Conservation (phyloP, 30 jellyfish, hydroid and myxozoan species). For the Cassiopea xamachana region DNA sequence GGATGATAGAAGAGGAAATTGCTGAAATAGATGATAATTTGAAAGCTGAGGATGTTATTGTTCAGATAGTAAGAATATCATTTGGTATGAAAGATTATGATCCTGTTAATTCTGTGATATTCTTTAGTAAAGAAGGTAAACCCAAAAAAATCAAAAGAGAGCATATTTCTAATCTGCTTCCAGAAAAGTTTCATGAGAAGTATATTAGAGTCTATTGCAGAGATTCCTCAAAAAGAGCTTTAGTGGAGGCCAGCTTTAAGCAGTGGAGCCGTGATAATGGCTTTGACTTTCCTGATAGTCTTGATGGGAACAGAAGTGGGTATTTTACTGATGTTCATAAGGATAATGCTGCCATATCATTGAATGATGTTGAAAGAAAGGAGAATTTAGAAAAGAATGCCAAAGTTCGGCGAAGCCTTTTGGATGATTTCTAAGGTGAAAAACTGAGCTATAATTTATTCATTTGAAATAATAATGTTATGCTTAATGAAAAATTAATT, state of each 20-base stretch:
- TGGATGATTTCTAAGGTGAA: not conserved
- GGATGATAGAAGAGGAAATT: constrained; percentile 51
- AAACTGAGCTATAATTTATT: not conserved
- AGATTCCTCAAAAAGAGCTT: constrained; percentile 19
- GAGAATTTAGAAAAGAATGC: constrained; percentile 1
- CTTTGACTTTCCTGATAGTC: constrained; percentile 41
- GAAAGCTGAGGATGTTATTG: constrained; percentile 42
- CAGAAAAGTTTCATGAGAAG: constrained; percentile 64
- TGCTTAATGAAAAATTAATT: too few relatives aligned
- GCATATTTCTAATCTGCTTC: constrained; percentile 72
- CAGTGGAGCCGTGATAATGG: constrained; percentile 69
- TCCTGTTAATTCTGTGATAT: constrained; percentile 63
- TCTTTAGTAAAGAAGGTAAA: constrained; percentile 43
- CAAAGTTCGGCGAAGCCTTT: constrained; percentile 24
- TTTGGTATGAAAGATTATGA: constrained; percentile 69
- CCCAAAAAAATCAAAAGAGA: constrained; percentile 57
- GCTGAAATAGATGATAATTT: constrained; percentile 30
- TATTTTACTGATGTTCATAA: constrained; percentile 73
- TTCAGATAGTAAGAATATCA: constrained; percentile 37
- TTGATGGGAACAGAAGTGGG: constrained; percentile 76
- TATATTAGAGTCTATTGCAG: constrained; percentile 76
- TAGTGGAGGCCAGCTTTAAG: constrained; percentile 44
- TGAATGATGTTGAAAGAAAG: not conserved
- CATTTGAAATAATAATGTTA: too few relatives aligned
- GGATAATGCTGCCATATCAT: not conserved